These are phyloP conservation scores for Eristalinus aeneus DNA, from an alignment of 2,888 invertebrate species.

Conservation along the genomic window DNA sequence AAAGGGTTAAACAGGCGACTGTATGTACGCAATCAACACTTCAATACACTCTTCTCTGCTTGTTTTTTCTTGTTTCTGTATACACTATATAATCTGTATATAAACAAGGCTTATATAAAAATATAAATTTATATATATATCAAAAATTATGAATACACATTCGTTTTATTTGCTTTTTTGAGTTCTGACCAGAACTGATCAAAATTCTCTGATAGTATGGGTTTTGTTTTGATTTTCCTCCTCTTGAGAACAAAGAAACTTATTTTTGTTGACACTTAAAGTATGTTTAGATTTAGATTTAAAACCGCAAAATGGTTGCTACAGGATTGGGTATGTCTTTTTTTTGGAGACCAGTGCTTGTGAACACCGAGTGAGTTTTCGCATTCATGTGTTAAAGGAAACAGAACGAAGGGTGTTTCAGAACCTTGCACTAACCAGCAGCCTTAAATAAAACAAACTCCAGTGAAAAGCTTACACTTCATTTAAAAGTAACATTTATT, in stretches of 20 bases:
- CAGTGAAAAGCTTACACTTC: constrained; percentile 40
- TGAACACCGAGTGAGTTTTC: neutral
- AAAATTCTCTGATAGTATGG: constrained; percentile 2
- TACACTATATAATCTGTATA: constrained; percentile 5
- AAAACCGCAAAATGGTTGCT: constrained; percentile 28
- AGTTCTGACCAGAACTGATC: constrained; percentile 2
- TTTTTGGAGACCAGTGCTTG: constrained; percentile 2
- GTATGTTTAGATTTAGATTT: neutral
- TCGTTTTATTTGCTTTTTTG: neutral
- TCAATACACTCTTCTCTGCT: constrained; percentile 10
- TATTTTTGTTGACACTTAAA: neutral
- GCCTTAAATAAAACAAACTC: constrained; percentile 59
- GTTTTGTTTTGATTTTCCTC: neutral
- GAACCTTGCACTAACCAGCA: constrained; percentile 12
- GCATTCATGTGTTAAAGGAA: neutral
- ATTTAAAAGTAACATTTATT: constrained; percentile 54
- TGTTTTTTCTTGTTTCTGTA: neutral
- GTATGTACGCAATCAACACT: constrained; percentile 4
- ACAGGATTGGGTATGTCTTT: constrained; percentile 21
- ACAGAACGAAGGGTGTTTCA: neutral
- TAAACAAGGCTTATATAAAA: constrained; percentile 59
- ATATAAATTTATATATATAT: constrained; percentile 57
- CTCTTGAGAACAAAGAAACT: constrained; percentile 21
- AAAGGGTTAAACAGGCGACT: constrained; percentile 14
- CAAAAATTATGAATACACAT: constrained; percentile 39